Percentiles rank a stretch among this genome's conserved stretches.
phyloP scores from a whole-genome alignment of 2,113 vertebrate species.

The Promerops cafer region DNA sequence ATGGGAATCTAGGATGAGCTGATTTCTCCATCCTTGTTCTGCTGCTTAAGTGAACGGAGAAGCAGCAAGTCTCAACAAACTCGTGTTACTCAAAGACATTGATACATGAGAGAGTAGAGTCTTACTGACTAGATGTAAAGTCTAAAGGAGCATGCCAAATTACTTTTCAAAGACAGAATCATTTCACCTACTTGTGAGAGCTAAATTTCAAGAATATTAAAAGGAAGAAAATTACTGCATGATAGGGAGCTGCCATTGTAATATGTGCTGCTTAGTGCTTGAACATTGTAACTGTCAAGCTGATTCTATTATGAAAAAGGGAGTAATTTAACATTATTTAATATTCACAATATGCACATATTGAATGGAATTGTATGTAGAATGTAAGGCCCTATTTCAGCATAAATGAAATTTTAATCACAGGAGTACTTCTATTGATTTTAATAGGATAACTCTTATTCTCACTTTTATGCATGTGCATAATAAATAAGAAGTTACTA shows the following conservation, averaged over 20 bases:
- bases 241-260: conserved; percentile 20
- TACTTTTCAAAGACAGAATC: conserved; percentile 6
- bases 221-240: conserved; percentile 45
- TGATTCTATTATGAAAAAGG: conserved; percentile 42
- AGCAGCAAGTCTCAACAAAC: not conserved
- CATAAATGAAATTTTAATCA: conserved; percentile 45
- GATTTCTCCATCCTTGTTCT: not conserved
- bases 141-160: conserved; percentile 1
- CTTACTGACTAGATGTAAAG: not conserved
- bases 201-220: conserved; percentile 43
- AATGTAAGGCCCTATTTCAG: conserved; percentile 6
- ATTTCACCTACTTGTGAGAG: conserved; percentile 12
- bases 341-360: conserved; percentile 59
- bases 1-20: not conserved
- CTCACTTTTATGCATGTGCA: not conserved
- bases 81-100: not conserved
- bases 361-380: conserved; percentile 35
- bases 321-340: conserved; percentile 56
- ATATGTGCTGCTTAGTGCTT: conserved; percentile 1
- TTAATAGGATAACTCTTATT: not conserved
- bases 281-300: conserved; percentile 35
- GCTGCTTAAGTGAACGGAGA: not conserved
- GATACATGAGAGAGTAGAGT: not conserved
- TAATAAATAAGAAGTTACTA: conserved; percentile 18
- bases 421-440: conserved; percentile 1